phyloP scores from a whole-genome alignment of 2,888 invertebrate genomes.

The Gerris lacustris region DNA sequence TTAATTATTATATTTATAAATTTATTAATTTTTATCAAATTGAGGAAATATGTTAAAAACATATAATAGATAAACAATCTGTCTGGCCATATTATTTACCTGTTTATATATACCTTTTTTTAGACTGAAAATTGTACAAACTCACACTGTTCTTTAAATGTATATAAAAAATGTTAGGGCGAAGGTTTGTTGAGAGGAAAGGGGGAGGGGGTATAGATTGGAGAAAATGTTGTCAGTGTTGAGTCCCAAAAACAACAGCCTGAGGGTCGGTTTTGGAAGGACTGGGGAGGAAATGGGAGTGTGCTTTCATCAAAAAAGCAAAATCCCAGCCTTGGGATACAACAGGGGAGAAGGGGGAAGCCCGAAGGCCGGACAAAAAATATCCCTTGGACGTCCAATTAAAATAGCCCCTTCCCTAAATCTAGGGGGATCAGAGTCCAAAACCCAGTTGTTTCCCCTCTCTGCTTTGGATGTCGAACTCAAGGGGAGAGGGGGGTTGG shows the following conservation, averaged over 20 bases:
- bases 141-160: no score
- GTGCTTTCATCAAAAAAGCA: constrained; percentile 1
- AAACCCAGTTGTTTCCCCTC: neutral
- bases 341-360: neutral
- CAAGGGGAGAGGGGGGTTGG: neutral
- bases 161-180: no score
- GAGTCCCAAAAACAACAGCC: neutral
- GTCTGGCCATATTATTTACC: no score
- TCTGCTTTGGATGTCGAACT: no score
- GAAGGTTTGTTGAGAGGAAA: neutral
- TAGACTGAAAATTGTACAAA: no score
- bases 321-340: neutral
- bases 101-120: no score
- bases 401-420: neutral
- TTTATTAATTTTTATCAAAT: no score
- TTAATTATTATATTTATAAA: no score
- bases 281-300: neutral
- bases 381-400: constrained; percentile 3
- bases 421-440: neutral
- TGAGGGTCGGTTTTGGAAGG: neutral
- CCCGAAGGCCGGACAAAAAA: neutral
- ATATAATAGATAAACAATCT: no score
- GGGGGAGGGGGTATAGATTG: neutral
- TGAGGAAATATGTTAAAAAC: no score
- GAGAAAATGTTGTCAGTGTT: neutral